Conservation (phyloP, 2,888 invertebrate species). For the Steinernema hermaphroditum region DNA sequence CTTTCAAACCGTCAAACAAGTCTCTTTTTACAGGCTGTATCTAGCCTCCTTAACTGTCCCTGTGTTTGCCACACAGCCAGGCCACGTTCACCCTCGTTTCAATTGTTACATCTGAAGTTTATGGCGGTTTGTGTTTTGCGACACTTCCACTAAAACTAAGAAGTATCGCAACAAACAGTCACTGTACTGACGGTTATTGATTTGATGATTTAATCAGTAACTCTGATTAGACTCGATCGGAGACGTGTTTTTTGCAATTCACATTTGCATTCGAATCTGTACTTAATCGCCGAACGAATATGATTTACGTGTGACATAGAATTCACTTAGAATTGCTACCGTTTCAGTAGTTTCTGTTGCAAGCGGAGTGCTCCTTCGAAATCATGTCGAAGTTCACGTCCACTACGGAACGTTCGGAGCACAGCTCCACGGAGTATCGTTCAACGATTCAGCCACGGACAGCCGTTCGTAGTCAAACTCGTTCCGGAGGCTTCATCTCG, state of each 20-base stretch:
- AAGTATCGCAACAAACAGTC: not conserved
- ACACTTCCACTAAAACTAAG: no score
- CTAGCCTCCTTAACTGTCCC: not conserved
- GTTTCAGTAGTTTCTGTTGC: not conserved
- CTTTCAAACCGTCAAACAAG: conserved; percentile 13
- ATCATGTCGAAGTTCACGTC: conserved; percentile 16
- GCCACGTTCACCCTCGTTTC: no score
- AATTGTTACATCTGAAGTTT: not conserved
- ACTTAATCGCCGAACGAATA: not conserved
- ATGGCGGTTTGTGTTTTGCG: no score
- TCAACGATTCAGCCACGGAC: conserved; percentile 64
- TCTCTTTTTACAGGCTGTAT: conserved; percentile 15
- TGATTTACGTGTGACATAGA: not conserved
- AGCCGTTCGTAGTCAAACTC: conserved; percentile 55
- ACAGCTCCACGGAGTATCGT: conserved; percentile 46
- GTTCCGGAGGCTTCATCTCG: conserved; percentile 42
- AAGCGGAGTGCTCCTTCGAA: not conserved
- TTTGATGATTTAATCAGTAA: not conserved
- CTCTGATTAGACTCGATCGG: not conserved
- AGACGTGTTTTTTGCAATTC: not conserved
- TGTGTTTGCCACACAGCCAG: not conserved
- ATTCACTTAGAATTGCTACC: not conserved
- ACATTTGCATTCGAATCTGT: conserved; percentile 7
- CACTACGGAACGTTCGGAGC: conserved; percentile 5
- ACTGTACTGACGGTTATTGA: not conserved